phyloP scores from a whole-genome alignment of 2,888 invertebrate genomes.

The Corythucha ciliata region DNA sequence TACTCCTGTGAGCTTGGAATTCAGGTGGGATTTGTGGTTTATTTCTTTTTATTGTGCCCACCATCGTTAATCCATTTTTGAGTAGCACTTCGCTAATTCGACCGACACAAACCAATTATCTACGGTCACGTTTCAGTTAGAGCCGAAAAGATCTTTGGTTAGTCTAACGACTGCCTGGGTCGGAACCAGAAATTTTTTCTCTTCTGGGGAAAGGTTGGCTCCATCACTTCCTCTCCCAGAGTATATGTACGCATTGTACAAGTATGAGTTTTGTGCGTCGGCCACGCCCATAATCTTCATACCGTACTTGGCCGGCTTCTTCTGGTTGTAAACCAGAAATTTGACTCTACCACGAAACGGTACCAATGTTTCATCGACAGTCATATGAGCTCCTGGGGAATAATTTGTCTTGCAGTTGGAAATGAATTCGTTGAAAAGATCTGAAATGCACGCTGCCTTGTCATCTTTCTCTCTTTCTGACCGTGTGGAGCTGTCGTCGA shows the following conservation, averaged over 20 bases:
- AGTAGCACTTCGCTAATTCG: slow-evolving; percentile 32
- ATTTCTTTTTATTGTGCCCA: slow-evolving; percentile 23
- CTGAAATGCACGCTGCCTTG: slow-evolving; percentile 15
- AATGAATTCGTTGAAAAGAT: slow-evolving; percentile 14
- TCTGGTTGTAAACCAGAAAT: slow-evolving; percentile 20
- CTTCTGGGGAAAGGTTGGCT: slow-evolving; percentile 31
- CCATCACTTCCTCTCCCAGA: slow-evolving; percentile 37
- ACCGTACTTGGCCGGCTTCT: slow-evolving; percentile 22
- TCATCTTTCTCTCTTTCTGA: too few species aligned
- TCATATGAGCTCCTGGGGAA: slow-evolving; percentile 11
- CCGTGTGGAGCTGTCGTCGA: not conserved
- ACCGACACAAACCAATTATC: slow-evolving; percentile 39
- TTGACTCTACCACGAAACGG: slow-evolving; percentile 12
- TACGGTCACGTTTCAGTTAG: slow-evolving; percentile 37
- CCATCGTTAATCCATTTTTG: too few species aligned
- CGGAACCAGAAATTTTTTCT: slow-evolving; percentile 36
- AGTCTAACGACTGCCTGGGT: slow-evolving; percentile 37
- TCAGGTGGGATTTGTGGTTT: slow-evolving; percentile 25
- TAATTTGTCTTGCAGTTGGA: slow-evolving; percentile 15
- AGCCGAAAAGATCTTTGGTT: slow-evolving; percentile 34
- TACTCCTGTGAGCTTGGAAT: slow-evolving; percentile 17
- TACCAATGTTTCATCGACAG: slow-evolving; percentile 23
- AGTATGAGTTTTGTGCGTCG: slow-evolving; percentile 7
- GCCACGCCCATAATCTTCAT: slow-evolving; percentile 12
- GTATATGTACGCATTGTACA: slow-evolving; percentile 33